phyloP scores from a whole-genome alignment of 2,113 vertebrate species.

The Indri indri region DNA sequence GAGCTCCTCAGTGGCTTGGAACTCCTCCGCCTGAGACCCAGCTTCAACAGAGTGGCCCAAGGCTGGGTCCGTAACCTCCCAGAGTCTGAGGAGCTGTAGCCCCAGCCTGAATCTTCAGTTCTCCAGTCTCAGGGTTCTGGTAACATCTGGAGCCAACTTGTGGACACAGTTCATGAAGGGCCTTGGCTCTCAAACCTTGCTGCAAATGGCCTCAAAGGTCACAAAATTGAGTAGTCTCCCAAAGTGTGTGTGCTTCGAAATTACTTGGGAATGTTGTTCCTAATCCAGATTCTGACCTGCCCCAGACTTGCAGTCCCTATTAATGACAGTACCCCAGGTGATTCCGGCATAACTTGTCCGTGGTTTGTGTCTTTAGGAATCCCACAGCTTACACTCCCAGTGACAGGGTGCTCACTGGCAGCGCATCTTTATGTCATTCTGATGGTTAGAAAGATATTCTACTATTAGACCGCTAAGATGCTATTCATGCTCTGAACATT shows the following conservation, averaged over 20 bases:
- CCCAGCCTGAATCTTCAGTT: neutral
- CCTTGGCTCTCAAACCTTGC: neutral
- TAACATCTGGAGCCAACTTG: neutral
- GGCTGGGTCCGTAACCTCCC: slow-evolving; percentile 89
- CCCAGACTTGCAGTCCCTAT: neutral
- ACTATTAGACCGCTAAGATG: neutral
- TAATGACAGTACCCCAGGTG: neutral
- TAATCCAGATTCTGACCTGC: neutral
- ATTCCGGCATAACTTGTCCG: neutral
- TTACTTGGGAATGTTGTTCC: neutral
- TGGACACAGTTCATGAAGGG: neutral
- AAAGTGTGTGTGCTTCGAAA: neutral
- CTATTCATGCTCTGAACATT: neutral
- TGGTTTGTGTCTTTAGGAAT: neutral
- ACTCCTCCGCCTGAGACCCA: slow-evolving; percentile 87
- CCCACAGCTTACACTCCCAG: neutral
- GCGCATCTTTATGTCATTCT: neutral
- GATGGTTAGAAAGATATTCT: neutral
- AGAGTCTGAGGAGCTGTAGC: slow-evolving; percentile 92
- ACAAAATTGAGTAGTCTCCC: neutral
- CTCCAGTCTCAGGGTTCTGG: neutral
- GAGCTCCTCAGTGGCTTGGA: no score
- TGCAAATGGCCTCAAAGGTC: neutral
- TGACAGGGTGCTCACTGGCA: neutral
- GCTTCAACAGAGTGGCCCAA: slow-evolving; percentile 92